Evolutionary conservation across 2,797 vertebrate genomes (phyloP), one percentile per base, ranked within the genome.

Genomic region (Salarias fasciatus): DNA sequence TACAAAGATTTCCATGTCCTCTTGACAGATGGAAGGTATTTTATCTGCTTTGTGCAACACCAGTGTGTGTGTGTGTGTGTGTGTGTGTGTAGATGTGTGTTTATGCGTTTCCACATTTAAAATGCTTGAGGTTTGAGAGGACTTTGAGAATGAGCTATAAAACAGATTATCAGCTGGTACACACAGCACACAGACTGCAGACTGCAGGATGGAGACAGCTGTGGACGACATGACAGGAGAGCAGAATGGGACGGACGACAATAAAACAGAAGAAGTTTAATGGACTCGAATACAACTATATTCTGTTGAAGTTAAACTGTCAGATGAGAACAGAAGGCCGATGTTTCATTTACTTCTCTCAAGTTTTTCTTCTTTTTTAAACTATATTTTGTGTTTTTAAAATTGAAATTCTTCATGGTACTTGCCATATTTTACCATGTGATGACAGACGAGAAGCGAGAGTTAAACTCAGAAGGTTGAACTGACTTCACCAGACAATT

Each of bases 161-260:
- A 75, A 82, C 77, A 63, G 69, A 82, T 86, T 81, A 85, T 84
- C 67, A 75, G 71, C 79, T 52, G 69, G 81, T 70, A 68, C 56
- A 73, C 71, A 73, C 63, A 66, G 55, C 69, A 59, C 69, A 48
- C 56, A 72, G 65, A 69, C n/a, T n/a, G n/a, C 51, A 63, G 75
- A 82, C 65, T 53, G 46, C 41, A 61, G 36, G 36, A 57, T 71
- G 53, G 57, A 77, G 53, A 52, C 55, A 33, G 58, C 36, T 42
- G 31, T 52, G 54, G 52, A 65, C 52, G 11, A 45, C 13, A 69
- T 28, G 31, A 62, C 11, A 44, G 4, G 37, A 71, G 50, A 59
- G 31, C 8, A 44, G 5, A 64, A 50, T 28, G 18, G 18, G 18
- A 24, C 24, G 18, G 18, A 24, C 3, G 18, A 24, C 18, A 24